These are phyloP conservation scores for Siderastrea radians DNA, from an alignment of 92 coral and sea anemone genomes.

Conservation along the genomic window DNA sequence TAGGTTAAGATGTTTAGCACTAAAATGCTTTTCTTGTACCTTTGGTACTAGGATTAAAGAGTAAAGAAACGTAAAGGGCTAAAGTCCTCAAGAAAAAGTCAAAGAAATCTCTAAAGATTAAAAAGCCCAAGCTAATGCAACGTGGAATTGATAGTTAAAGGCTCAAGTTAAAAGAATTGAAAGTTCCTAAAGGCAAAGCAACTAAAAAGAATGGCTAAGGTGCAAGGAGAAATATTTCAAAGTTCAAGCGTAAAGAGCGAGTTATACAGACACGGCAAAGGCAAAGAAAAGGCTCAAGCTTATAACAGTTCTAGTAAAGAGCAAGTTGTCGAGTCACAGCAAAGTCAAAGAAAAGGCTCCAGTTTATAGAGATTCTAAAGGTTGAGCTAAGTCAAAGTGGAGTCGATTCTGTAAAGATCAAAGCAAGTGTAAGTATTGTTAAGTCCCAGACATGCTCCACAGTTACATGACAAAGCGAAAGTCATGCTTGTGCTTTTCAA, in stretches of 20 bases:
- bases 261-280: constrained; percentile 18
- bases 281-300: constrained; percentile 37
- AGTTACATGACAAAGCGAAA: no score
- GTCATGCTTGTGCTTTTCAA: no score
- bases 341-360: background rate
- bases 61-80: constrained; percentile 11
- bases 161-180: constrained; percentile 63
- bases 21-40: constrained; percentile 40
- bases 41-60: constrained; percentile 39
- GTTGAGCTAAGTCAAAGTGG: constrained; percentile 5
- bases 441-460: no score
- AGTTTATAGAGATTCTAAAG: background rate
- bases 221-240: background rate
- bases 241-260: constrained; percentile 23
- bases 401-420: constrained; percentile 10
- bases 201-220: constrained; percentile 27
- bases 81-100: constrained; percentile 44
- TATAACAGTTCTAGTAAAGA: constrained; percentile 1
- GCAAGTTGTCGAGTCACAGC: background rate
- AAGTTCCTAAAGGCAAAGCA: constrained; percentile 43
- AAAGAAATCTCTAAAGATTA: constrained; percentile 38
- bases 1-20: background rate
- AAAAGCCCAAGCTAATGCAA: constrained; percentile 36
- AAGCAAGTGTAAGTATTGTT: constrained; percentile 29
- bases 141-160: constrained; percentile 46